These are phyloP conservation scores for Rhombomys opimus DNA, from an alignment of 2,113 vertebrate species.

Conservation along the genomic window DNA sequence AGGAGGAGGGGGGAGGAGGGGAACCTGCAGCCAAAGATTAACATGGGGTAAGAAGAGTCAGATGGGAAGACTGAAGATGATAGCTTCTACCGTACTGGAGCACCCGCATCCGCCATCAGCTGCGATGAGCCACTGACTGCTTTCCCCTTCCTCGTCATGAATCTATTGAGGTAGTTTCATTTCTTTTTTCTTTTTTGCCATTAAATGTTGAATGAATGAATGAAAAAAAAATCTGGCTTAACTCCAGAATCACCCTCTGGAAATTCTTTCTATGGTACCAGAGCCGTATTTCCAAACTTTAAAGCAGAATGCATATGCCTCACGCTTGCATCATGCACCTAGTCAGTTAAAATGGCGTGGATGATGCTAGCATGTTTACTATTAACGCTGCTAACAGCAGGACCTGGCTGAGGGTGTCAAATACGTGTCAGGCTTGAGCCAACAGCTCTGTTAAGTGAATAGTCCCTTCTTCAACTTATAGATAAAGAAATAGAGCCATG, in stretches of 20 bases:
- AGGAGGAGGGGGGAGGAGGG: too few relatives aligned
- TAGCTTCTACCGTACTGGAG: neutral
- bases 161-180: too few relatives aligned
- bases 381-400: neutral
- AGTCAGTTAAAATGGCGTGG: neutral
- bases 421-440: neutral
- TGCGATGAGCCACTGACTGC: neutral
- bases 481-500: neutral
- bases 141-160: neutral
- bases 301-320: neutral
- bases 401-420: neutral
- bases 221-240: neutral
- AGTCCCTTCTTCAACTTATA: neutral
- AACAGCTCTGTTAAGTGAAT: neutral
- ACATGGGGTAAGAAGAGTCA: neutral
- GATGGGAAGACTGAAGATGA: neutral
- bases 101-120: fast-evolving
- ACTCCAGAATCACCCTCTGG: neutral
- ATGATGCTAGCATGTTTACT: neutral
- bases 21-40: neutral
- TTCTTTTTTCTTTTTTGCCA: too few relatives aligned
- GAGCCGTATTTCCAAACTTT: neutral
- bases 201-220: too few relatives aligned
- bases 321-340: neutral
- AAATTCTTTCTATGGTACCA: neutral